Base-by-base conservation (phyloP, 2,113 vertebrate genomes). In the Aptenodytes forsteri region DNA sequence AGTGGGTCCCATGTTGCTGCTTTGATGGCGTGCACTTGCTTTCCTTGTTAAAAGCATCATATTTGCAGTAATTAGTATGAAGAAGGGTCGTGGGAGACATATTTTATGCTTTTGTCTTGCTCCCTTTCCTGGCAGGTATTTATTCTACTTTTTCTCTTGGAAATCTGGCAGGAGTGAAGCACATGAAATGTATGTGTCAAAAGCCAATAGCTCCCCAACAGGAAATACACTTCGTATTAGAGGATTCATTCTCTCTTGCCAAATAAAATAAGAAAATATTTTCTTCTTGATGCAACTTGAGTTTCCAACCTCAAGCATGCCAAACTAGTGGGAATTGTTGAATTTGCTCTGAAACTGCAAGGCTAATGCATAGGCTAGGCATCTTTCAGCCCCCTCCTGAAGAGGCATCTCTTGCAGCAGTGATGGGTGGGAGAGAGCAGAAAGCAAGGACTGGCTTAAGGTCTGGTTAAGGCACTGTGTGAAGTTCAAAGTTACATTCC, bases 201-300 rank as follows among this genome's bases (percentile, higher is more conserved):
- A 90, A 93, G 67, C 59, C 61, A 16, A 2, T 61, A 59, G 40
- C 58, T 96, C 29, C 59, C 50, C 61, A 49, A 46, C 81, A 77
- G 83, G 92, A 97, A 97, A 95, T 77, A 59, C 0, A 1, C 50
- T 93, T 78, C 0, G 0, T 83, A 16, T 89, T 89, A 92, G 72
- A 71, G 19, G 71, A 93, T 52, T 91, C n/a, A 5, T 81, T 65
- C 54, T n/a, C 30, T 67, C 56, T 79, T 86, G 92, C 93, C 92
- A 97, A 65, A 84, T 65, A 83, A 96, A 97, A 73, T 62, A 95
- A 89, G 78, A 93, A 96, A 84, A 84, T 92, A 64, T 91, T 94
- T 96, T 96, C 64, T 94, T 92, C 69, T 78, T 64, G 32, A 54
- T 95, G n/a, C 1, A 3, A 67, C 40, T 82, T 89, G 92, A 89